These are phyloP conservation scores for Globia sparganii DNA, from an alignment of 2,888 invertebrate species.

Conservation along the genomic window DNA sequence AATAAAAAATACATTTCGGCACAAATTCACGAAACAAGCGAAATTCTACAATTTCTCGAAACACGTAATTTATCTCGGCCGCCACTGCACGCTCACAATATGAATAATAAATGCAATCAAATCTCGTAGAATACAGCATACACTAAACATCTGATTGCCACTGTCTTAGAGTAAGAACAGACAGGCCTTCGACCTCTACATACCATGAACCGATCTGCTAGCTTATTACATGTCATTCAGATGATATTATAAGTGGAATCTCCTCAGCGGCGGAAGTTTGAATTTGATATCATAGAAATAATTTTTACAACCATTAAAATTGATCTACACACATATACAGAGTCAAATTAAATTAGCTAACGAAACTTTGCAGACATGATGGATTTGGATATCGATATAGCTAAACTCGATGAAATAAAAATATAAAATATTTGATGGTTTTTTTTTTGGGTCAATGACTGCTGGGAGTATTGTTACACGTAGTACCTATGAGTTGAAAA, in stretches of 20 bases:
- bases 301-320: too few species aligned
- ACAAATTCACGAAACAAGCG: background rate
- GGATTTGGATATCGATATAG: too few species aligned
- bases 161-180: conserved; percentile 11
- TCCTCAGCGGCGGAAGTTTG: background rate
- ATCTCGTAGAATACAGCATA: conserved; percentile 24
- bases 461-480: too few species aligned
- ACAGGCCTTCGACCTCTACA: conserved; percentile 13
- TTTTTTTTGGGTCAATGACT: too few species aligned
- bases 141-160: conserved; percentile 52
- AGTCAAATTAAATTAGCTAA: too few species aligned
- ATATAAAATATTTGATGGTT: too few species aligned
- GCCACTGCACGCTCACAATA: conserved; percentile 26
- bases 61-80: conserved; percentile 23
- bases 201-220: conserved; percentile 27
- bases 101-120: conserved; percentile 29
- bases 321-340: too few species aligned
- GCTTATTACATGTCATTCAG: conserved; percentile 18
- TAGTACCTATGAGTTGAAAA: too few species aligned
- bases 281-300: background rate
- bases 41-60: background rate
- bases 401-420: too few species aligned
- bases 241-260: background rate
- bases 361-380: too few species aligned
- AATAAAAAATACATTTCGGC: too few species aligned